Percentiles rank a stretch among this genome's conserved stretches.
These are phyloP conservation scores for Eumerus sabulonum DNA, from an alignment of 2,888 invertebrate genomes.

Conservation along the genomic window DNA sequence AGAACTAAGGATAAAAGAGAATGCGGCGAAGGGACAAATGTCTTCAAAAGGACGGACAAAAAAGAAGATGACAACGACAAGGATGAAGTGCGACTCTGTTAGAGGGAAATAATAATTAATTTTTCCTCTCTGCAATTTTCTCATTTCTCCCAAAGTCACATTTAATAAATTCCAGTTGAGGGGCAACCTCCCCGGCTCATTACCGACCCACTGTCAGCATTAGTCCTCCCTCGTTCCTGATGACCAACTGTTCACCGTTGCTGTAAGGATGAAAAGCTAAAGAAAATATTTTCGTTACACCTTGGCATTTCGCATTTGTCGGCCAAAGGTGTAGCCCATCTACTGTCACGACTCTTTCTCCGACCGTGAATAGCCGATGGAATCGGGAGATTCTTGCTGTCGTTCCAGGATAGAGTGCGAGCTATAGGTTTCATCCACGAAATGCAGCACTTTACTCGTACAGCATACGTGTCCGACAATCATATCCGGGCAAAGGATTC, in stretches of 20 bases:
- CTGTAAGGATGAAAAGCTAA: constrained; percentile 59
- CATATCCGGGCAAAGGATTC: constrained; percentile 19
- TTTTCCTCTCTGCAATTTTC: constrained; percentile 68
- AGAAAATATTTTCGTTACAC: constrained; percentile 67
- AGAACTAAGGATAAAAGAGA: constrained; percentile 49
- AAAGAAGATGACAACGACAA: constrained; percentile 29
- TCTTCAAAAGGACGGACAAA: constrained; percentile 11
- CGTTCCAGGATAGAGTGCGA: background rate
- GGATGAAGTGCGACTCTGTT: constrained; percentile 1
- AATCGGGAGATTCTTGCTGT: constrained; percentile 64
- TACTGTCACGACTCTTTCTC: too few species aligned
- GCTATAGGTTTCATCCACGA: constrained; percentile 15
- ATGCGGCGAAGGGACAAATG: constrained; percentile 4
- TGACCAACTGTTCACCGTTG: constrained; percentile 33
- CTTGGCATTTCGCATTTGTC: constrained; percentile 57
- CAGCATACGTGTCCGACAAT: constrained; percentile 51
- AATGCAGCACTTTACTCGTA: constrained; percentile 59
- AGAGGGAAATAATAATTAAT: constrained; percentile 66
- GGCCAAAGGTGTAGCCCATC: constrained; percentile 31
- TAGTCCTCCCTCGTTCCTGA: constrained; percentile 10
- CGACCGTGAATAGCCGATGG: too few species aligned
- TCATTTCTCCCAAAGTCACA: constrained; percentile 68
- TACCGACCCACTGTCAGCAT: background rate
- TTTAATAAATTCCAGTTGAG: constrained; percentile 63
- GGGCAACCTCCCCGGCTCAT: constrained; percentile 5